These are phyloP conservation scores for Eptesicus fuscus DNA, from an alignment of 2,113 vertebrate species.

Conservation along the genomic window DNA sequence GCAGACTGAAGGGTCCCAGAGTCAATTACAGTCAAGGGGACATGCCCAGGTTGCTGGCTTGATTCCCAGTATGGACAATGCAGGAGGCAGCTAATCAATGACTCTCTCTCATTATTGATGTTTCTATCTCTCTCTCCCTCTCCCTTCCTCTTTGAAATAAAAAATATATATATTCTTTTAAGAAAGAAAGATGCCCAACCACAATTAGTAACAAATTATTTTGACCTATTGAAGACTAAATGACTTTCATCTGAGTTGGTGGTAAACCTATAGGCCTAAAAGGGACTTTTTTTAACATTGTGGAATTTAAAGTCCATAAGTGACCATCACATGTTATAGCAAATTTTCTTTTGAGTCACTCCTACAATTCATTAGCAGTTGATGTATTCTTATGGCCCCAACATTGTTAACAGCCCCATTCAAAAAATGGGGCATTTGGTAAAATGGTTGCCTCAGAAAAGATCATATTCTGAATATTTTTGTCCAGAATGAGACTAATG, in stretches of 20 bases:
- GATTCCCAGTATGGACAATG: too few relatives aligned
- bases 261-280: background rate
- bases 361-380: background rate
- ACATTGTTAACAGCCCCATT: background rate
- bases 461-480: background rate
- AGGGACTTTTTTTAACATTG: background rate
- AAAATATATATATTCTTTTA: too few relatives aligned
- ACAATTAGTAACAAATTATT: background rate
- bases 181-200: too few relatives aligned
- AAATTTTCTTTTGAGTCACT: background rate
- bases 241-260: background rate
- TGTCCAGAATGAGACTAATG: background rate
- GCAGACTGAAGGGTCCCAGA: too few relatives aligned
- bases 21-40: too few relatives aligned
- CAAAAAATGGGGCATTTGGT: background rate
- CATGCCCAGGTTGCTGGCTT: too few relatives aligned
- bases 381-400: background rate
- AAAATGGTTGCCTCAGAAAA: background rate
- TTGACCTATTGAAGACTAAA: background rate
- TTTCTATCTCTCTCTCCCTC: too few relatives aligned
- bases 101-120: too few relatives aligned
- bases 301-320: background rate
- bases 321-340: background rate
- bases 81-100: too few relatives aligned
- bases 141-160: too few relatives aligned